These are phyloP conservation scores for Tupaia tana DNA, from an alignment of 2,113 vertebrate genomes.

Conservation along the genomic window DNA sequence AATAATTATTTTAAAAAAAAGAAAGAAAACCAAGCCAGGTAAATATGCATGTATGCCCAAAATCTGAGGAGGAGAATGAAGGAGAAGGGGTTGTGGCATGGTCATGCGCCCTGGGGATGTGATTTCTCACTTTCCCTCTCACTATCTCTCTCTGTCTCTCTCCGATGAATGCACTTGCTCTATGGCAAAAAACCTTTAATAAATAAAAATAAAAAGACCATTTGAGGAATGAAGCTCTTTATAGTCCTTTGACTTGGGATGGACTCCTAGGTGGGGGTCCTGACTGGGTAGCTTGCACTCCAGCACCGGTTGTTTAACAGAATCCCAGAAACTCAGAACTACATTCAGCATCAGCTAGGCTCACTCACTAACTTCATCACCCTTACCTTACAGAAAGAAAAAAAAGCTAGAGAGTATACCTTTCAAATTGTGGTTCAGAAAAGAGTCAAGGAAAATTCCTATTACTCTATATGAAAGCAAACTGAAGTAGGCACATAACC, in stretches of 20 bases:
- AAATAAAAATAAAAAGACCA: not conserved
- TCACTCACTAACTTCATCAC: not conserved
- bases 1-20: no score
- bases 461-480: not conserved
- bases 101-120: no score
- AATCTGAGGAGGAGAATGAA: no score
- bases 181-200: no score
- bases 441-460: not conserved
- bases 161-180: no score
- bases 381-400: not conserved
- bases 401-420: not conserved
- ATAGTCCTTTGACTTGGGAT: not conserved
- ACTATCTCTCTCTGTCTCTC: no score
- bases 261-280: not conserved
- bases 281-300: not conserved
- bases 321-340: not conserved
- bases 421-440: not conserved
- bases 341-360: not conserved
- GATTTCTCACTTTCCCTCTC: no score
- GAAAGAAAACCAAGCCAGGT: no score
- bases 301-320: not conserved
- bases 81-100: no score
- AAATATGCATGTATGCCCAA: no score
- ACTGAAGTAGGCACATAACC: not conserved
- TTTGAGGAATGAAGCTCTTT: not conserved